phyloP scores from a whole-genome alignment of 2,113 vertebrate genomes.

The Empidonax alnorum region DNA sequence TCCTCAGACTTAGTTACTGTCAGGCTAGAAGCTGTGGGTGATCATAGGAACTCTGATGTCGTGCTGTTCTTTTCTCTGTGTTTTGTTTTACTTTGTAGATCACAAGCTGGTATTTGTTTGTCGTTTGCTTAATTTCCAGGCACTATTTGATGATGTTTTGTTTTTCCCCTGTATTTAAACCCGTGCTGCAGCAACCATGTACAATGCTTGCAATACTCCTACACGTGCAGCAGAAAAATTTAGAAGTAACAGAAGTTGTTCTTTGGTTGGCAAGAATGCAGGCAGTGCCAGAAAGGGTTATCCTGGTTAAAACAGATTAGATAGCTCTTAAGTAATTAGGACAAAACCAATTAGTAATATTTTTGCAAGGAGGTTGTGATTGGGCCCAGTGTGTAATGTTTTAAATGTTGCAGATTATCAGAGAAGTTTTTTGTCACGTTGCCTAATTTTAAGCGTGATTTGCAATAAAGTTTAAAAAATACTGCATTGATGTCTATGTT shows the following conservation, averaged over 20 bases:
- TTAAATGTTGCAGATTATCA: background rate
- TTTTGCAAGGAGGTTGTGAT: background rate
- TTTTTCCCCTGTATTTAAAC: background rate
- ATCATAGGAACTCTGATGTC: background rate
- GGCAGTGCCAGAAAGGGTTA: background rate
- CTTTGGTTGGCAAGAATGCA: background rate
- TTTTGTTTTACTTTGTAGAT: background rate
- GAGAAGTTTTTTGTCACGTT: background rate
- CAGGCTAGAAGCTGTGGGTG: background rate
- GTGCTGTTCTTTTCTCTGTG: background rate
- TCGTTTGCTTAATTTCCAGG: background rate
- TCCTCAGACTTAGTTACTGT: background rate
- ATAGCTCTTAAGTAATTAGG: background rate
- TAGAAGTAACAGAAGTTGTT: background rate
- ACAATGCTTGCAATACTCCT: background rate
- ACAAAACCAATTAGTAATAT: background rate
- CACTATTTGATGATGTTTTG: background rate
- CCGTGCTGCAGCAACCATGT: background rate
- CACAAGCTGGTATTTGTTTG: background rate
- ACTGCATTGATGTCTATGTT: accelerated
- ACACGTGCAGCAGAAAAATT: background rate
- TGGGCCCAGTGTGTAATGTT: background rate
- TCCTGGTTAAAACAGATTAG: background rate
- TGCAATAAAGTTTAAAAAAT: background rate
- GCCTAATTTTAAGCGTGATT: background rate